Percentiles rank a stretch among this genome's conserved stretches.
Evolutionary conservation across 2,888 invertebrate genomes (phyloP).

Genomic region (Andrena hattorfiana): DNA sequence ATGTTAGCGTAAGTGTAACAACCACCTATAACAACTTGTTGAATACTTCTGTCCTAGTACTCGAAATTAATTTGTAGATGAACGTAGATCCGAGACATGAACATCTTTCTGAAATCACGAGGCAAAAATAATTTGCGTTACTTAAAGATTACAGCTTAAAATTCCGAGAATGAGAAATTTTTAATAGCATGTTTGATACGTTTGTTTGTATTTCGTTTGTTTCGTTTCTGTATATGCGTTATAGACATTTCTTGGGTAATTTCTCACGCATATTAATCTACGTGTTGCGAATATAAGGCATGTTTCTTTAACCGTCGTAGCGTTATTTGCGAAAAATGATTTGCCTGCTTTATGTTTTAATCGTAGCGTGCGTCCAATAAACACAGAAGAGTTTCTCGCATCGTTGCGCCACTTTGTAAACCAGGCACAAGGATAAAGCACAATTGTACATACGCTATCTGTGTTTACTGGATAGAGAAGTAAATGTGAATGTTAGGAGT

Average conservation of each 20-base stretch:
- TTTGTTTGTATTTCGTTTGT: constrained; percentile 25
- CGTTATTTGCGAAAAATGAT: constrained; percentile 34
- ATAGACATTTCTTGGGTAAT: constrained; percentile 21
- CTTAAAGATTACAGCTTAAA: constrained; percentile 1
- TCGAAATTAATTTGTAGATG: constrained; percentile 9
- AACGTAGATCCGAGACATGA: background rate
- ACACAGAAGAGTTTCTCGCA: constrained; percentile 24
- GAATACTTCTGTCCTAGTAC: constrained; percentile 77
- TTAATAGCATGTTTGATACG: constrained; percentile 28
- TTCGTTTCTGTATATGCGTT: constrained; percentile 6
- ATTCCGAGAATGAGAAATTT: constrained; percentile 11
- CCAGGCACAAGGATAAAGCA: background rate
- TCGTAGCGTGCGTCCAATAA: constrained; percentile 44
- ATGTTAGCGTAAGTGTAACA: constrained; percentile 63
- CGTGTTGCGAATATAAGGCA: constrained; percentile 50
- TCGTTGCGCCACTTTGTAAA: too few relatives aligned
- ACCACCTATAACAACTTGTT: constrained; percentile 83
- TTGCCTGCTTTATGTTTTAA: constrained; percentile 42
- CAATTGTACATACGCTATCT: constrained; percentile 23
- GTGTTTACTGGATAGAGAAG: constrained; percentile 65
- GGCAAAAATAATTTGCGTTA: background rate
- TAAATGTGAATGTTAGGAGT: constrained; percentile 80
- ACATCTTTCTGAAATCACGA: background rate
- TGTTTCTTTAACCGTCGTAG: constrained; percentile 44
- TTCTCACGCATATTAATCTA: constrained; percentile 20